Percentiles rank a stretch among this genome's conserved stretches.
Evolutionary conservation across 2,113 vertebrate species (phyloP).

Genomic region (zebrafish (Danio rerio)): DNA sequence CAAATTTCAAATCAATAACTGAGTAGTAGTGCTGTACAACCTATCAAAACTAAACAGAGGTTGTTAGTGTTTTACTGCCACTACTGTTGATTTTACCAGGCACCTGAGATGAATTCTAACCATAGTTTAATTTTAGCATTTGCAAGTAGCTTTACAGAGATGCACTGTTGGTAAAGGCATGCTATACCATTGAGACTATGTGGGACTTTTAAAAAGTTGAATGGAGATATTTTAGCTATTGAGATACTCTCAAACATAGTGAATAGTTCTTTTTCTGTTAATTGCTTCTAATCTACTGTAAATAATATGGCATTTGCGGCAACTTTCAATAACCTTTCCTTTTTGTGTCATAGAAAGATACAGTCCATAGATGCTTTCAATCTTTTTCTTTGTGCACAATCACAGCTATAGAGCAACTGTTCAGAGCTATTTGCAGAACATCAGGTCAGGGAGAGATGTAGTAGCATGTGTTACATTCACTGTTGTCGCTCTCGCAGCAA

Average conservation of each 20-base stretch:
- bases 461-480: not conserved
- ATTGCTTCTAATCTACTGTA: constrained; percentile 8
- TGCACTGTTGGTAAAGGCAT: not conserved
- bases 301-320: not conserved
- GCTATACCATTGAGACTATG: not conserved
- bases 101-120: not conserved
- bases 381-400: constrained; percentile 3
- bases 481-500: constrained; percentile 29
- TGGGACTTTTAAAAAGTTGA: not conserved
- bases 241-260: not conserved
- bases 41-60: too few relatives aligned
- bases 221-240: not conserved
- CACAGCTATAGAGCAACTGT: not conserved
- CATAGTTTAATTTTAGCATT: not conserved
- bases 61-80: not conserved
- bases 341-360: not conserved
- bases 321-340: not conserved
- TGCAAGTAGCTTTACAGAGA: not conserved
- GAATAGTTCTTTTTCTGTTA: not conserved
- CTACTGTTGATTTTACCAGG: not conserved
- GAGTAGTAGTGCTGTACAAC: too few relatives aligned
- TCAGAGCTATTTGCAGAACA: constrained; percentile 26
- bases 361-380: not conserved
- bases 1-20: too few relatives aligned
- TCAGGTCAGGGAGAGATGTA: not conserved